Evolutionary conservation across 1,140 invertebrate species (phyloP).

Genomic region (Colletes gigas): DNA sequence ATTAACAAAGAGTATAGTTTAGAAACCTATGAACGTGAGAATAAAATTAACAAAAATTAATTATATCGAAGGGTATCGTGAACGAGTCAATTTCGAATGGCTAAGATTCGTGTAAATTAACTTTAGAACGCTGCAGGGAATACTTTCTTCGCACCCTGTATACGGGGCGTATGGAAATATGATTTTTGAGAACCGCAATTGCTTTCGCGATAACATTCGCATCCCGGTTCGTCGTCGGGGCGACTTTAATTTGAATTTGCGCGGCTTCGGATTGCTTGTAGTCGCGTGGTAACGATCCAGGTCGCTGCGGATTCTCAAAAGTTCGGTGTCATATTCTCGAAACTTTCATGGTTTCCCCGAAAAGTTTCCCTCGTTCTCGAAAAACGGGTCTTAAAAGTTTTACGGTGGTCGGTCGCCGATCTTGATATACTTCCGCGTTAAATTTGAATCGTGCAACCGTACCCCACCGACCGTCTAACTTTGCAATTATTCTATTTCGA

Average conservation of each 20-base stretch:
- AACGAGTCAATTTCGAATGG: no score
- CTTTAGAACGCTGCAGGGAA: no score
- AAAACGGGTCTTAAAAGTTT: conserved; percentile 45
- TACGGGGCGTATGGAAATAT: neutral
- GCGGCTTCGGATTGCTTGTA: neutral
- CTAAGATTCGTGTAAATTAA: no score
- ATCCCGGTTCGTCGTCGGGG: neutral
- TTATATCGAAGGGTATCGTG: no score
- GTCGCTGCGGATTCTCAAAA: conserved; percentile 1
- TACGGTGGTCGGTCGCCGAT: neutral
- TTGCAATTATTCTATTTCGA: conserved; percentile 50
- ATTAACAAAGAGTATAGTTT: no score
- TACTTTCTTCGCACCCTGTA: neutral
- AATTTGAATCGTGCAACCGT: neutral
- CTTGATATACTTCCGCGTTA: conserved; percentile 43
- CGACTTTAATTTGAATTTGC: conserved; percentile 10
- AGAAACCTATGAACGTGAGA: no score
- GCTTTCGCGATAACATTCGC: conserved; percentile 3
- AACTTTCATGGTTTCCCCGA: conserved; percentile 30
- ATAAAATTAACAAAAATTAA: no score
- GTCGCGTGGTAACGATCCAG: neutral
- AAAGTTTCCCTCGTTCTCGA: neutral
- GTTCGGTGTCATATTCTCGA: neutral
- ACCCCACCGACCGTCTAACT: conserved; percentile 10
- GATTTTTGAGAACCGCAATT: neutral